Base-by-base conservation (phyloP, 1,140 invertebrate genomes). In the Augochlora pura region DNA sequence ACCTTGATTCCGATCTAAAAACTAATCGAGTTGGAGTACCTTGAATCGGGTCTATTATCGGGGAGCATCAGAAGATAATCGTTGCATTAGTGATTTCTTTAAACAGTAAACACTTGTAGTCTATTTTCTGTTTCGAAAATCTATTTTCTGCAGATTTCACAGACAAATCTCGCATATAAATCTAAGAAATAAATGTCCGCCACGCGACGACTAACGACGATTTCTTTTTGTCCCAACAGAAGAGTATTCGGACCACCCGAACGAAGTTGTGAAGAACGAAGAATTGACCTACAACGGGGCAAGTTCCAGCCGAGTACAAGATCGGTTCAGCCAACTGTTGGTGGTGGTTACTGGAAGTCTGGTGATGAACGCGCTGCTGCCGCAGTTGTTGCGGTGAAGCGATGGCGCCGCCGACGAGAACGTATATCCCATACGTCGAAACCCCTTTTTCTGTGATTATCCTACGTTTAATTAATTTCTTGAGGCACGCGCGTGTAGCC, bases 221-320 rank as follows among this genome's bases (percentile, higher is more conserved):
- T 59, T 66, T 80, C 84, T 86, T 74, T 88, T 84, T 86, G 49
- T 93, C n/a, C 27, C 52, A 60, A 59, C 93, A 96, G 96, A 96
- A 94, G 96, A 97, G 88, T 96, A 96, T 91, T 97, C 97, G 88
- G 97, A 97, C 90, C 95, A 96, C 93, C 97, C 96, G 68, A 98
- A 98, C 92, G 97, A 98, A 93, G 97, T 98, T 85, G 96, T 98
- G 83, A 98, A 98, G 93, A 98, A 97, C 92, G 97, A 98, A 92
- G 97, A 98, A 93, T 92, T 98, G 83, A 97, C 97, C 38, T 97
- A 97, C 87, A 95, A 93, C 86, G 91, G 90, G 27, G 91, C 88
- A 27, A 87, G 85, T 74, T 87, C 89, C 64, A 83, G 77, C 67
- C 77, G 59, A 21, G 62, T 65, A 63, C 85, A 71, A 39, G 52